Percentiles rank a stretch among this genome's conserved stretches.
These are phyloP conservation scores for Toxotes lorentzi DNA, from an alignment of 2,797 vertebrate species.

Conservation along the genomic window DNA sequence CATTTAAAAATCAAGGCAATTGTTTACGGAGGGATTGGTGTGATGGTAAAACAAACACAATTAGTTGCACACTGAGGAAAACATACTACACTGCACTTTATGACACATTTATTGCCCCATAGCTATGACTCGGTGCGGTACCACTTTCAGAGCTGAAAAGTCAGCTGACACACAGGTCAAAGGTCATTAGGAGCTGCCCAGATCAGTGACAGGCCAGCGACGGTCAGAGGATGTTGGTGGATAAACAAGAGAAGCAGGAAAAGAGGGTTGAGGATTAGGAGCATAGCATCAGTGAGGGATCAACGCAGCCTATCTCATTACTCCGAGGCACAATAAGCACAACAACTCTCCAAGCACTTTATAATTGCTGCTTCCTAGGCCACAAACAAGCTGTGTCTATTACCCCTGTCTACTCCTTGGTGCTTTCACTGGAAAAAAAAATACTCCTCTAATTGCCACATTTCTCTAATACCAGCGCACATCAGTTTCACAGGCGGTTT, in stretches of 20 bases:
- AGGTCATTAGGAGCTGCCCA: conserved; percentile 51
- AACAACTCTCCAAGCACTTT: conserved; percentile 80
- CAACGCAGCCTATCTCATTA: conserved; percentile 83
- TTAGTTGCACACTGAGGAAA: conserved; percentile 17
- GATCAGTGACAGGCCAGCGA: conserved; percentile 62
- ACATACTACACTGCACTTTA: conserved; percentile 24
- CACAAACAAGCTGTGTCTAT: conserved; percentile 83
- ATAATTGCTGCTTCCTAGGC: conserved; percentile 79
- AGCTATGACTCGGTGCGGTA: conserved; percentile 33
- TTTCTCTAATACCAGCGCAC: conserved; percentile 73
- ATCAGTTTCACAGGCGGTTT: conserved; percentile 73
- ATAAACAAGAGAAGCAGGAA: conserved; percentile 76
- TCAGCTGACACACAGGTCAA: conserved; percentile 67
- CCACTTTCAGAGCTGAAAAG: conserved; percentile 47
- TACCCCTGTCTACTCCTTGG: conserved; percentile 64
- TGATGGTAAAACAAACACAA: conserved; percentile 38
- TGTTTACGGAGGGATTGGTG: conserved; percentile 18
- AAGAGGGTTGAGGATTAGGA: conserved; percentile 74
- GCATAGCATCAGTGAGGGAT: conserved; percentile 83
- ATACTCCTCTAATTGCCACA: conserved; percentile 80
- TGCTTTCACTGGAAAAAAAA: conserved; percentile 67
- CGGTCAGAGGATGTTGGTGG: conserved; percentile 76
- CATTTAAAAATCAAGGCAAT: conserved; percentile 8
- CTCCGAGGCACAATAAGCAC: conserved; percentile 72
- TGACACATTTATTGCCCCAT: conserved; percentile 23